Evolutionary conservation across 2,888 invertebrate species (phyloP).

Genomic region (Phania funesta): DNA sequence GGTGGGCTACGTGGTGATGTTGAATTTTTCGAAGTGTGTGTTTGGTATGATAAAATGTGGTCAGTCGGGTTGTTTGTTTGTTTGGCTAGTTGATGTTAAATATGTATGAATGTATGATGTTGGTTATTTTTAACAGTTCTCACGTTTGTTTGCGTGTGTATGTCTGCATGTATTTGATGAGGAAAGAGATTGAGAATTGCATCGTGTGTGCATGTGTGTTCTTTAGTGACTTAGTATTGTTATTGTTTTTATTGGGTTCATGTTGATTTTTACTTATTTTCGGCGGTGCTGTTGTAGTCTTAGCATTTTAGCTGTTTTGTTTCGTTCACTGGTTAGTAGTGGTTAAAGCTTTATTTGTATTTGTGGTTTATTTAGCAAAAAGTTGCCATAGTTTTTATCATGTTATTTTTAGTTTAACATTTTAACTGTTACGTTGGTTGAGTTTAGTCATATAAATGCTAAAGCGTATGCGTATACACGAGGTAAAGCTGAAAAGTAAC

Average conservation of each 20-base stretch:
- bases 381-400: constrained; percentile 58
- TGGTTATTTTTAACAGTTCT: constrained; percentile 8
- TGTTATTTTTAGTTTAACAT: constrained; percentile 49
- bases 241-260: constrained; percentile 27
- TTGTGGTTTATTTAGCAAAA: constrained; percentile 63
- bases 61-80: constrained; percentile 11
- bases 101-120: neutral
- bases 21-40: constrained; percentile 4
- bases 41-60: constrained; percentile 24
- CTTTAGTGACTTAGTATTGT: constrained; percentile 54
- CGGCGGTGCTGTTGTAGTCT: neutral
- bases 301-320: constrained; percentile 24
- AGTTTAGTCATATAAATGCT: constrained; percentile 5
- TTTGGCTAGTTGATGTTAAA: constrained; percentile 15
- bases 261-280: constrained; percentile 29
- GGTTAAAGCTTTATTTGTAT: constrained; percentile 64
- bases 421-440: constrained; percentile 41
- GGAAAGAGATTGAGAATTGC: neutral
- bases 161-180: neutral
- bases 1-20: neutral
- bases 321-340: constrained; percentile 52
- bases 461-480: neutral
- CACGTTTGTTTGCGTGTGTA: constrained; percentile 20
- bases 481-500: constrained; percentile 16
- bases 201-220: constrained; percentile 29